phyloP scores from a whole-genome alignment of 2,888 invertebrate genomes.

The Halictus ligatus region DNA sequence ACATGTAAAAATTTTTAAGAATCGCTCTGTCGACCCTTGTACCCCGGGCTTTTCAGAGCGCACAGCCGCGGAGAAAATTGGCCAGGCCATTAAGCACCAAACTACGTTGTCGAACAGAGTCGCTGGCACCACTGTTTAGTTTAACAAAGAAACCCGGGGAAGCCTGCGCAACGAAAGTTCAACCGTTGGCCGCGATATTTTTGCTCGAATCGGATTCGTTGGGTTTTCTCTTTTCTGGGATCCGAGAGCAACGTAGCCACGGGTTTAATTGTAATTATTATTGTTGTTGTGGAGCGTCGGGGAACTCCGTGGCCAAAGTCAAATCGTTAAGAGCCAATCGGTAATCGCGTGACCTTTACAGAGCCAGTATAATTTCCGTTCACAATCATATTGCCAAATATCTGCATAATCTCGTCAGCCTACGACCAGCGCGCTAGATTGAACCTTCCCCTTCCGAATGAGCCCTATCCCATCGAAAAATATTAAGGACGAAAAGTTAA shows the following conservation, averaged over 20 bases:
- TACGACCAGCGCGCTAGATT: no score
- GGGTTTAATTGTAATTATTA: background rate
- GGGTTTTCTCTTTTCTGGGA: background rate
- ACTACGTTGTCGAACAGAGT: background rate
- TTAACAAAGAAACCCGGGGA: background rate
- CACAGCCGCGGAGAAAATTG: background rate
- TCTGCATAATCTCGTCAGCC: no score
- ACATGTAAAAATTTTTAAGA: constrained; percentile 16
- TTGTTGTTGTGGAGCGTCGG: no score
- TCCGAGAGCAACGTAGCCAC: background rate
- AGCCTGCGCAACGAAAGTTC: background rate
- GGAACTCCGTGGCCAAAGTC: no score
- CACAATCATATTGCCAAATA: no score
- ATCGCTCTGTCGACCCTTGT: background rate
- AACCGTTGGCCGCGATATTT: background rate
- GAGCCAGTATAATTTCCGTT: no score
- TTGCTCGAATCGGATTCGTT: background rate
- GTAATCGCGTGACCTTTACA: no score
- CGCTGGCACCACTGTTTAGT: background rate
- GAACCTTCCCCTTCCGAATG: no score
- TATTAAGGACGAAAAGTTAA: no score
- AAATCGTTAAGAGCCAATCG: no score
- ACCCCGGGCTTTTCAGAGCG: background rate
- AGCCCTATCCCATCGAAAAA: no score
- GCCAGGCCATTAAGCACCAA: background rate